Percentiles rank a stretch among this genome's conserved stretches.
These are phyloP conservation scores for Pseudopleuronectes americanus DNA, from an alignment of 2,797 vertebrate species.

Conservation along the genomic window DNA sequence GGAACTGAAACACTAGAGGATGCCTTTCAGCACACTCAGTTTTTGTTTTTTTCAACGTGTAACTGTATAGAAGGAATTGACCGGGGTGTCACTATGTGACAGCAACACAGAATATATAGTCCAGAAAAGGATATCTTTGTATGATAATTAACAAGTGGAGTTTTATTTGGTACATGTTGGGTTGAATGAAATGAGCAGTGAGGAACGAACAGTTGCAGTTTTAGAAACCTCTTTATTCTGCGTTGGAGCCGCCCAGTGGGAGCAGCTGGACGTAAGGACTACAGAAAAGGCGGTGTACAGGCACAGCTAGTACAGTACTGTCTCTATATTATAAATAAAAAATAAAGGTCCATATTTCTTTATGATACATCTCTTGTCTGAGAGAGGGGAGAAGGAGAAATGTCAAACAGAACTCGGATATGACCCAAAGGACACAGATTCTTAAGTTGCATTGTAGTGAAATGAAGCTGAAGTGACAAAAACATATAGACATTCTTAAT, in stretches of 20 bases:
- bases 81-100: slow-evolving; percentile 68
- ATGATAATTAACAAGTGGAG: slow-evolving; percentile 17
- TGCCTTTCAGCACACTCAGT: background rate
- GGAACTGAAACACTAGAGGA: slow-evolving; percentile 6
- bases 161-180: background rate
- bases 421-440: slow-evolving; percentile 29
- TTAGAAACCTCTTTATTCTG: slow-evolving; percentile 74
- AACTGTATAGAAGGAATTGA: slow-evolving; percentile 13
- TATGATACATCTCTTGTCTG: slow-evolving; percentile 61
- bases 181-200: background rate
- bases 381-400: slow-evolving; percentile 7
- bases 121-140: slow-evolving; percentile 21
- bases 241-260: slow-evolving; percentile 12
- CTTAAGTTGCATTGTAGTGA: slow-evolving; percentile 3
- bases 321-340: slow-evolving; percentile 74
- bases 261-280: slow-evolving; percentile 31
- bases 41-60: slow-evolving; percentile 13
- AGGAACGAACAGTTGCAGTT: background rate
- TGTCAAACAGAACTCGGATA: slow-evolving; percentile 30
- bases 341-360: slow-evolving; percentile 62
- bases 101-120: background rate
- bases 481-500: background rate
- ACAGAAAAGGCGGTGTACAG: slow-evolving; percentile 56
- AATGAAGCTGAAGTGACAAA: slow-evolving; percentile 8
- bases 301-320: slow-evolving; percentile 66